phyloP scores from a whole-genome alignment of 2,797 vertebrate species.

The Betta splendens region DNA sequence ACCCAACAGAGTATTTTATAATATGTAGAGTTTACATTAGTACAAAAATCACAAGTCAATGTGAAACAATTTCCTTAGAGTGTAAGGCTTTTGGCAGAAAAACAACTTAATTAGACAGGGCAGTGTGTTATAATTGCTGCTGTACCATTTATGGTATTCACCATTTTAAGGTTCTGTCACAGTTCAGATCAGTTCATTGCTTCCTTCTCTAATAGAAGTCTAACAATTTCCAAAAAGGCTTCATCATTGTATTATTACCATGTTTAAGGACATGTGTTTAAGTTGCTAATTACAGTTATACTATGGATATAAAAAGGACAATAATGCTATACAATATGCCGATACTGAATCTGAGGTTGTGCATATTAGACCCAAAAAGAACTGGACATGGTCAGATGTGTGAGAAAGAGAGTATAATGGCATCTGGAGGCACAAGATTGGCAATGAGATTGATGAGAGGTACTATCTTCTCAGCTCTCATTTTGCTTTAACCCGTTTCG shows the following conservation, averaged over 20 bases:
- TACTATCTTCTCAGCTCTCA: slow-evolving; percentile 56
- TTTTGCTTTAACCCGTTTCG: slow-evolving; percentile 76
- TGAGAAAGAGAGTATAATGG: slow-evolving; percentile 61
- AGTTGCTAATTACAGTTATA: too few relatives aligned
- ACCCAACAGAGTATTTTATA: too few relatives aligned
- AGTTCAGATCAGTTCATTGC: not conserved
- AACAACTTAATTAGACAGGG: not conserved
- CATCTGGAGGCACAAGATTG: too few relatives aligned
- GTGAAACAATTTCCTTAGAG: not conserved
- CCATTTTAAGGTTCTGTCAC: too few relatives aligned
- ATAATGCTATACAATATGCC: not conserved
- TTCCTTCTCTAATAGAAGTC: not conserved
- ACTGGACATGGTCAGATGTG: slow-evolving; percentile 47
- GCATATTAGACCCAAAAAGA: slow-evolving; percentile 22
- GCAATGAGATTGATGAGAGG: slow-evolving; percentile 65
- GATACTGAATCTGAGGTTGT: not conserved
- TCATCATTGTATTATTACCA: not conserved
- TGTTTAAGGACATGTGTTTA: too few relatives aligned
- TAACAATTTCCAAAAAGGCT: not conserved
- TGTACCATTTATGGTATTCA: too few relatives aligned
- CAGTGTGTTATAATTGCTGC: not conserved
- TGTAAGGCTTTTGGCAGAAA: not conserved
- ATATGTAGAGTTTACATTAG: too few relatives aligned
- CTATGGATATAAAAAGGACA: too few relatives aligned
- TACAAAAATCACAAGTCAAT: too few relatives aligned